Evolutionary conservation across 2,113 vertebrate species (phyloP), one percentile per base, ranked within the genome.

Genomic region (Cricetomys ansorgei): DNA sequence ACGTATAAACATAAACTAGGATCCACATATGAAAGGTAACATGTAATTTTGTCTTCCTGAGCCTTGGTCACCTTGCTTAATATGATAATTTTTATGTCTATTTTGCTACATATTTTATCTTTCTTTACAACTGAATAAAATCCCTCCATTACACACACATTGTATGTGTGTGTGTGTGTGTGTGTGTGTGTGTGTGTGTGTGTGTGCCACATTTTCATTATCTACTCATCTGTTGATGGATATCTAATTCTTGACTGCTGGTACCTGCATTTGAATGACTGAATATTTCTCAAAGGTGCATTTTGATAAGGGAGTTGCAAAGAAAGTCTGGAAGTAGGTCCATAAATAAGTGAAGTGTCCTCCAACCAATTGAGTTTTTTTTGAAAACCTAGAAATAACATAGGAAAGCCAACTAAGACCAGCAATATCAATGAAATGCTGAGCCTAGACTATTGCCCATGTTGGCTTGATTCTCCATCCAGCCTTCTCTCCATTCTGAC

Each of bases 221-320:
- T 59, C 25, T 7, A 83, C 7, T 81, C 55, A 81, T 57, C 37
- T 81, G 1, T 40, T 81, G 79, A 59, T 81, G 34, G 21, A 80
- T 5, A n/a, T 55, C 31, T 73, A 73, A 73, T 91, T 72, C 40
- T 76, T 72, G 50, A 25, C 69, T 73, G 45, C 21, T 77, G 29
- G 37, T 7, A 53, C n/a, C 25, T 67, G 59, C 57, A 65, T 57
- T 10, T 89, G 65, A 86, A 77, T 87, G 62, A 87, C 5, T 77
- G 8, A 96, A 65, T 91, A 19, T 72, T 96, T 89, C 67, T 40
- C 59, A 92, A 94, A 87, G 23, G 59, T 75, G 80, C 45, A 62
- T 77, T 89, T 75, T 77, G 6, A 93, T 85, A 88, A 40, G 57
- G 31, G 95, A 40, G 64, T 90, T 77, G 21, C n/a, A 29, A 92